Base-by-base conservation (phyloP, 92 coral and sea anemone genomes). In the Muricea muricata region DNA sequence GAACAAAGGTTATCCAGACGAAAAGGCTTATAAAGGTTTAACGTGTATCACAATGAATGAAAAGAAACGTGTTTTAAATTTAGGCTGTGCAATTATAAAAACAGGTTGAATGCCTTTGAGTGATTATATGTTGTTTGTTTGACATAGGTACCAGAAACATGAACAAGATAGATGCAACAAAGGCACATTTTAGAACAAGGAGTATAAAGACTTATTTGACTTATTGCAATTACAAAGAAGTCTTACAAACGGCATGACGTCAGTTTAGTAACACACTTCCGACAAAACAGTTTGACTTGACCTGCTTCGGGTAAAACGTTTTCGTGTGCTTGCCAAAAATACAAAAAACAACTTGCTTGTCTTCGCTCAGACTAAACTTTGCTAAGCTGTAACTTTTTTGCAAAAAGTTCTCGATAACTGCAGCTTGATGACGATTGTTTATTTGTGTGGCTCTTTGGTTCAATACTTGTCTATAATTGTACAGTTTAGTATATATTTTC, bases 21-120 rank as follows among this genome's bases (percentile, higher is more conserved):
- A 45, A 45, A 13, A 45, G 12, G n/a, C n/a, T n/a, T 45, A 8
- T 2, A 45, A 12, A 45, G 60, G 60, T 52, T 52, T 52, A 63
- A 63, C 2, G 11, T 63, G 2, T 28, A 63, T 10, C 7, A 63
- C 37, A 30, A 26, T 5, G 18, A 28, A 10, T 63, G 20, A 63
- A 28, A 30, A 20, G 4, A 52, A 52, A 18, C 60, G 60, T 52
- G 60, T 20, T 18, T 52, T 52, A 2, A 63, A 32, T 24, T 57
- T 20, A 63, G 39, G 37, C 18, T 17, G 35, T 28, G 12, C 39
- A 28, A 29, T 23, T 28, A 28, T 32, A 10, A 9, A 1, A 20
- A 10, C 70, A 63, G 35, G 70, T 63, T 63, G 60, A 63, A 28
- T 32, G 37, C 30, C n/a, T 30, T 63, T 63, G n/a, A 63, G 70